Conservation (phyloP, 2,888 invertebrate species). For the Platycheirus albimanus region DNA sequence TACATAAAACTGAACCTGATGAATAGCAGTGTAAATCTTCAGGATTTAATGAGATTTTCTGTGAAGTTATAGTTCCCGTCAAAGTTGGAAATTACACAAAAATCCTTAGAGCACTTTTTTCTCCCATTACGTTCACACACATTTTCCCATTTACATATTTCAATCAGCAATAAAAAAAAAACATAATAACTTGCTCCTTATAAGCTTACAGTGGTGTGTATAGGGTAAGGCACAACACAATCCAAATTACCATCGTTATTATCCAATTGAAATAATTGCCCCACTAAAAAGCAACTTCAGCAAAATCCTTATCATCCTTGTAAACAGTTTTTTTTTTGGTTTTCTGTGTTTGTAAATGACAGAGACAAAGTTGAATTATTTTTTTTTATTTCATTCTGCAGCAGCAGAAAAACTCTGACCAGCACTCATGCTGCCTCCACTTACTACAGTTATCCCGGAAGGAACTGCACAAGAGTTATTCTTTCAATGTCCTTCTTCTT, state of each 20-base stretch:
- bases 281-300: conserved; percentile 37
- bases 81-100: conserved; percentile 2
- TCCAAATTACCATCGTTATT: conserved; percentile 35
- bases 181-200: conserved; percentile 1
- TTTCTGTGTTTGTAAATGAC: conserved; percentile 20
- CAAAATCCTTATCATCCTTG: conserved; percentile 29
- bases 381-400: background rate
- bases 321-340: conserved; percentile 6
- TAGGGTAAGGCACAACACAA: background rate
- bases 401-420: conserved; percentile 1
- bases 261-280: conserved; percentile 36
- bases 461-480: conserved; percentile 34
- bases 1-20: conserved; percentile 1
- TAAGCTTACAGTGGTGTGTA: background rate
- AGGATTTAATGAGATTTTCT: conserved; percentile 8
- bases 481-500: conserved; percentile 16
- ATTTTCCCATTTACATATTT: background rate
- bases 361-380: conserved; percentile 31
- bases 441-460: conserved; percentile 23
- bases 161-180: conserved; percentile 19
- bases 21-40: background rate
- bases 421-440: background rate
- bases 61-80: background rate
- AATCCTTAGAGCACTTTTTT: background rate
- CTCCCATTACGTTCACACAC: background rate